Evolutionary conservation across 2,888 invertebrate species (phyloP), one percentile per base, ranked within the genome.

Genomic region (Standfussiana lucernea): DNA sequence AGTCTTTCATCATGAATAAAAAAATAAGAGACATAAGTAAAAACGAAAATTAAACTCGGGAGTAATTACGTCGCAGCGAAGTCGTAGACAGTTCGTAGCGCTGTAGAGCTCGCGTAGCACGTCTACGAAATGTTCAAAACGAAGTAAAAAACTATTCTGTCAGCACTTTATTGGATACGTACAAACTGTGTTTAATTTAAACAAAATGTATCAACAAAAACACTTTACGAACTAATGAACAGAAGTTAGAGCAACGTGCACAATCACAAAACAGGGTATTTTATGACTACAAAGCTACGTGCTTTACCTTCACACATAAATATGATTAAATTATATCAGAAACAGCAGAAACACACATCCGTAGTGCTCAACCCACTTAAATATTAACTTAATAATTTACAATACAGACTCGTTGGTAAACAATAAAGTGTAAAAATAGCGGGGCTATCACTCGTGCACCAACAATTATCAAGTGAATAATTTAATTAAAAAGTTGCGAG

Each of bases 401-500:
- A 79, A 78, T 74, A 75, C 78, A 77, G 80, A 66, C 77, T 77
- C 71, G 72, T 78, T 81, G 79, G 83, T 77, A 77, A 84, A 87
- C 86, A 84, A 85, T 76, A 70, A 80, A 86, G 72, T 72, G 75
- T 79, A 82, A 82, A 86, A 87, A 86, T 79, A 81, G 79, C 82
- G 77, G 72, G 76, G 74, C 82, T 90, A 88, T 89, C 86, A 86
- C 82, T 86, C 77, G 83, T 83, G 73, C 78, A 85, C 85, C 89
- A 90, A 92, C 93, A 94, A 93, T 94, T 93, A 93, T 92, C 91
- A 93, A 93, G 92, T 92, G 91, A 92, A 95, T 95, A 95, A 95
- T 94, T 95, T 93, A 93, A 95, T 95, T 95, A 93, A 95, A 94
- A 95, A 94, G 91, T 95, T 92, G 88, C 83, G 90, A 93, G 91